These are phyloP conservation scores for Phalloptychus januarius DNA, from an alignment of 2,797 vertebrate genomes.

Conservation along the genomic window DNA sequence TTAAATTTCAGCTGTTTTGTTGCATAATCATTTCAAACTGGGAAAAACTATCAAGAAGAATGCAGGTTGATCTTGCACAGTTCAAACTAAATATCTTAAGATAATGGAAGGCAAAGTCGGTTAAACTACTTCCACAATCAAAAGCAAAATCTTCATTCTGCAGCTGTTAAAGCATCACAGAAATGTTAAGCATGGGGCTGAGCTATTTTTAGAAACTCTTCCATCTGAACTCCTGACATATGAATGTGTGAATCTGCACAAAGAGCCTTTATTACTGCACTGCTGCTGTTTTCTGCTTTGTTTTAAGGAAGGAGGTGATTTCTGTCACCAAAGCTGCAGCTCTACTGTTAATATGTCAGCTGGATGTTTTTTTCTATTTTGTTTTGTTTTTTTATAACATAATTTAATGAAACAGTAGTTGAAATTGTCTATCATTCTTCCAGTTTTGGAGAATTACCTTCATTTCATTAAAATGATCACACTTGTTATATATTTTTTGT, in stretches of 20 bases:
- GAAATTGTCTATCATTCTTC: conserved; percentile 9
- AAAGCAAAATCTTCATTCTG: conserved; percentile 40
- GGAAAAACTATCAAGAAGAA: background rate
- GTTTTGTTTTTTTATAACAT: background rate
- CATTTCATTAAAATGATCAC: conserved; percentile 24
- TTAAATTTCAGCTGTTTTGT: background rate
- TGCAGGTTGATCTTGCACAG: background rate
- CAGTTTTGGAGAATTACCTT: background rate
- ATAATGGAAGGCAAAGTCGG: conserved; percentile 25
- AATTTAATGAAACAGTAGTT: conserved; percentile 19
- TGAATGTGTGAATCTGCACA: conserved; percentile 19
- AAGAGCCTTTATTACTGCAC: conserved; percentile 24
- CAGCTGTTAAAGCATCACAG: background rate
- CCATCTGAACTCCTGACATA: conserved; percentile 40
- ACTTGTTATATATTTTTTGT: conserved; percentile 25
- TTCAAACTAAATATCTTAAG: conserved; percentile 26
- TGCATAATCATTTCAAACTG: background rate
- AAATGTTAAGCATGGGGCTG: conserved; percentile 2
- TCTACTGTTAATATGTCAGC: background rate
- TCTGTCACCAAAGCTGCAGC: conserved; percentile 22
- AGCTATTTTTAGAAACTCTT: conserved; percentile 41
- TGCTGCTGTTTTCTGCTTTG: conserved; percentile 27
- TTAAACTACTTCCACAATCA: background rate
- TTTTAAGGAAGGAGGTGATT: conserved; percentile 1
- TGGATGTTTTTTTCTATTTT: background rate